Percentiles rank a stretch among this genome's conserved stretches.
phyloP scores from a whole-genome alignment of 2,888 invertebrate species.

The Diplazon laetatorius region DNA sequence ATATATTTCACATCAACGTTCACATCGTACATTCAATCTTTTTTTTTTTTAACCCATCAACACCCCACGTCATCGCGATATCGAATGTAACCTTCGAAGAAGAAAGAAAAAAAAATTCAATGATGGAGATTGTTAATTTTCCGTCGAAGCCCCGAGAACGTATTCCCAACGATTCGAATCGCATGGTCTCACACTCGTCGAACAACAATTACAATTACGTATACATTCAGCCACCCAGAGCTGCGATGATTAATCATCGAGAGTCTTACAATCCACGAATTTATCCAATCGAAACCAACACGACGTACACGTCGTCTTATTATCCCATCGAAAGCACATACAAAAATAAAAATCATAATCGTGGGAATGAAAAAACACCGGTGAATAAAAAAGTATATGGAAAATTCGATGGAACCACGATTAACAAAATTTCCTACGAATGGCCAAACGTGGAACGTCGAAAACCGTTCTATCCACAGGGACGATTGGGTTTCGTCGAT shows the following conservation, averaged over 20 bases:
- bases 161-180: too few species aligned
- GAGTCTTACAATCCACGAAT: constrained; percentile 41
- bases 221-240: constrained; percentile 58
- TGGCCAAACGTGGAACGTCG: constrained; percentile 41
- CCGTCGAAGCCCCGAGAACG: constrained; percentile 41
- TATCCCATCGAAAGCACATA: constrained; percentile 13
- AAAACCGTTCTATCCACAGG: constrained; percentile 60
- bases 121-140: constrained; percentile 57
- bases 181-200: too few species aligned
- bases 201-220: constrained; percentile 20
- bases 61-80: constrained; percentile 9
- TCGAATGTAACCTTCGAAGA: too few species aligned
- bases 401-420: constrained; percentile 64
- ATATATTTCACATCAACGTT: too few species aligned
- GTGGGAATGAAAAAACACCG: too few species aligned
- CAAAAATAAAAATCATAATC: constrained; percentile 16
- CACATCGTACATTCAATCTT: constrained; percentile 34
- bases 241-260: constrained; percentile 21
- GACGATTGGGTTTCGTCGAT: constrained; percentile 63
- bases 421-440: constrained; percentile 66
- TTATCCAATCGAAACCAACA: constrained; percentile 57
- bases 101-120: too few species aligned
- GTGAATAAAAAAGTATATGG: constrained; percentile 54
- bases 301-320: constrained; percentile 66
- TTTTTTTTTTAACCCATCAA: constrained; percentile 23